phyloP scores from a whole-genome alignment of 2,797 vertebrate species.

The Psittacula echo region DNA sequence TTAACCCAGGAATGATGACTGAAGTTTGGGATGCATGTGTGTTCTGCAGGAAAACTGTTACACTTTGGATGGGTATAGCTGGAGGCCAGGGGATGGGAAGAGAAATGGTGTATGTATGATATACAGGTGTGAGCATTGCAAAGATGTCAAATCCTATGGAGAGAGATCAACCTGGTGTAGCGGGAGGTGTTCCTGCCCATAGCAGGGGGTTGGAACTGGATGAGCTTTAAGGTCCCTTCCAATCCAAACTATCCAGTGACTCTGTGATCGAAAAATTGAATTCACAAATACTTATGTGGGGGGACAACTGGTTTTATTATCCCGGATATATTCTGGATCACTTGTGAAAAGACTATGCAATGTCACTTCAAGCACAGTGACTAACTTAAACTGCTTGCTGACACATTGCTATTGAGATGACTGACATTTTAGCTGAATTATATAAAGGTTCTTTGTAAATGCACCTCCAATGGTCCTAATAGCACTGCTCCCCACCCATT shows the following conservation, averaged over 20 bases:
- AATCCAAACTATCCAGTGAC: background rate
- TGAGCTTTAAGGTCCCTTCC: background rate
- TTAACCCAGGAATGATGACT: background rate
- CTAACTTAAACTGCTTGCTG: background rate
- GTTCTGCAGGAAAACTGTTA: background rate
- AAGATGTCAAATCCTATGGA: background rate
- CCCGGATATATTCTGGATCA: background rate
- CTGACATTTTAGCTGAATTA: background rate
- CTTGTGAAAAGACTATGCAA: background rate
- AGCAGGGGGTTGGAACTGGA: background rate
- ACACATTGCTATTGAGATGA: background rate
- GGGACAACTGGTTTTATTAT: background rate
- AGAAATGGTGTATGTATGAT: background rate
- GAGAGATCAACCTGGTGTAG: background rate
- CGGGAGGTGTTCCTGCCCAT: background rate
- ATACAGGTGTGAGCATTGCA: background rate
- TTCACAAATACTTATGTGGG: background rate
- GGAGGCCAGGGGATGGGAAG: background rate
- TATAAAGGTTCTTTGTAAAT: background rate
- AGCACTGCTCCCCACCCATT: background rate
- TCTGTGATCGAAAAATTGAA: background rate
- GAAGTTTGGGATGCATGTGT: background rate
- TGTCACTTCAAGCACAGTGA: background rate
- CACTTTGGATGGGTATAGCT: background rate
- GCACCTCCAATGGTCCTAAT: background rate